Conservation (phyloP, 2,888 invertebrate genomes). For the Yponomeuta cagnagella region DNA sequence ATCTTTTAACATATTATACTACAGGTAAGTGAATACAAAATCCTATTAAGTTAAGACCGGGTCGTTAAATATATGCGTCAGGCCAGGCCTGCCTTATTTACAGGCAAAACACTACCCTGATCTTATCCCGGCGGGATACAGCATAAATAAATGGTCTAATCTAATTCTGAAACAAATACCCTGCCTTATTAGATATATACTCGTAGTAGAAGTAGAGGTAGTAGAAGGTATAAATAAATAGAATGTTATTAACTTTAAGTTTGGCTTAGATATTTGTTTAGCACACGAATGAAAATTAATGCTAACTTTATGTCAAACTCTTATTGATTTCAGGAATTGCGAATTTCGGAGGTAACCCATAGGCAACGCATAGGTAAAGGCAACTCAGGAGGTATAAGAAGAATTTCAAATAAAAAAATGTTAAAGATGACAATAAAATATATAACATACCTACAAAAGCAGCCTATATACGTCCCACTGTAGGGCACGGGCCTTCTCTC, state of each 20-base stretch:
- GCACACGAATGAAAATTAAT: too few relatives aligned
- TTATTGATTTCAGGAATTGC: too few relatives aligned
- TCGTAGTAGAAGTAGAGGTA: not conserved
- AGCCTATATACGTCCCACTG: too few relatives aligned
- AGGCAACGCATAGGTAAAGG: too few relatives aligned
- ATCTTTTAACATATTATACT: not conserved
- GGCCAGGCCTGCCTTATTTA: constrained; percentile 39
- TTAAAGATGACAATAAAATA: too few relatives aligned
- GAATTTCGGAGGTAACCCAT: too few relatives aligned
- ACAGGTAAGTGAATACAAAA: not conserved
- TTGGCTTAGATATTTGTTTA: not conserved
- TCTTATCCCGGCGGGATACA: constrained; percentile 45
- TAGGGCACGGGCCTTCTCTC: too few relatives aligned
- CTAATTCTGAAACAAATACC: constrained; percentile 28
- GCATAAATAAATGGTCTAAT: constrained; percentile 49
- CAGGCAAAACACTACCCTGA: constrained; percentile 34
- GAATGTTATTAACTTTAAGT: not conserved
- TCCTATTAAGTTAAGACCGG: constrained; percentile 3
- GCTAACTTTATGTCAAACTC: too few relatives aligned
- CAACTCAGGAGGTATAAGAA: too few relatives aligned
- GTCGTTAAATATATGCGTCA: constrained; percentile 27
- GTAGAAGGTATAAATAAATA: not conserved
- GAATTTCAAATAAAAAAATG: too few relatives aligned
- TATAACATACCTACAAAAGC: too few relatives aligned
- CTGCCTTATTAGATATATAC: constrained; percentile 20